Conservation (phyloP, 2,113 vertebrate genomes). For the Podocnemis expansa region DNA sequence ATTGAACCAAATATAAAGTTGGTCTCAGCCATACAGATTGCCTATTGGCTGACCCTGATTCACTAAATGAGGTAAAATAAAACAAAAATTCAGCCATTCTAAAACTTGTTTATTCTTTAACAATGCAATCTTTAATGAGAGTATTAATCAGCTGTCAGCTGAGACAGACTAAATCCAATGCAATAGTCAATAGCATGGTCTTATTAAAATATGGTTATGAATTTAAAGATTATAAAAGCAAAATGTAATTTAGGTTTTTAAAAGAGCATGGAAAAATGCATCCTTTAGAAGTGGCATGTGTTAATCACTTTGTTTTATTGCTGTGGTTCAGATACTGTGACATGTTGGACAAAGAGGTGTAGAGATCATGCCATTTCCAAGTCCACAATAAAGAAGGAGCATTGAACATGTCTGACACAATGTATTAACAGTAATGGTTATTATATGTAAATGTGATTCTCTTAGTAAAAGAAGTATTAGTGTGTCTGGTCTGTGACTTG, state of each 20-base stretch:
- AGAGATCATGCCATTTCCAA: not conserved
- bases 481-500: not conserved
- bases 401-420: not conserved
- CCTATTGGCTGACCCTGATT: not conserved
- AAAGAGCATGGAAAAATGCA: not conserved
- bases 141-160: not conserved
- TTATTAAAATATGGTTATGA: not conserved
- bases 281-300: not conserved
- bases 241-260: not conserved
- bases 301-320: not conserved
- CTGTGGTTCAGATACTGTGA: not conserved
- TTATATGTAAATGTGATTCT: not conserved
- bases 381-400: not conserved
- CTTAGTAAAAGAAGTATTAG: not conserved
- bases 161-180: not conserved
- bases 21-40: not conserved
- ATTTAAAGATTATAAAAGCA: not conserved
- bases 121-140: not conserved
- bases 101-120: not conserved
- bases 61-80: not conserved
- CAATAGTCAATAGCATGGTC: not conserved
- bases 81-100: not conserved
- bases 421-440: not conserved
- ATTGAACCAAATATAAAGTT: not conserved
- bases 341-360: not conserved